Conservation (phyloP, 2,113 vertebrate species). For the Upupa epops region DNA sequence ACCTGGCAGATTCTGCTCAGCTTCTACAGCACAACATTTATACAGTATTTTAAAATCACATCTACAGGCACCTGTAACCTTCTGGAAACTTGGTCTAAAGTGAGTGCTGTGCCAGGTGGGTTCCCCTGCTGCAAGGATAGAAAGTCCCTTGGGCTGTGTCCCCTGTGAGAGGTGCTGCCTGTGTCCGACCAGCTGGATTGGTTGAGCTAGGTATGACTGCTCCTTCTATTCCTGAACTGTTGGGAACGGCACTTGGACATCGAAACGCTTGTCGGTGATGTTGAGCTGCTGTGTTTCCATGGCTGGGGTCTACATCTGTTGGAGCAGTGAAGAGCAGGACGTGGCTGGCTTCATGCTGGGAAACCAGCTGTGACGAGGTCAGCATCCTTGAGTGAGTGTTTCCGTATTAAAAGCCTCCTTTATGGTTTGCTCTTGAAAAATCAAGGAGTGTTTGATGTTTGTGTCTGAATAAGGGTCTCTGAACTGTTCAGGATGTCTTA, state of each 20-base stretch:
- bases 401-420: conserved; percentile 2
- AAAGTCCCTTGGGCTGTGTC: neutral
- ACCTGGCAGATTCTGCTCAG: no score
- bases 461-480: neutral
- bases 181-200: rapidly evolving
- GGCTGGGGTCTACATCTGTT: neutral
- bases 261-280: rapidly evolving
- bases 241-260: neutral
- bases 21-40: no score
- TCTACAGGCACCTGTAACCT: neutral
- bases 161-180: rapidly evolving
- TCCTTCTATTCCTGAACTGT: neutral
- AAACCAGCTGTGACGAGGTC: neutral
- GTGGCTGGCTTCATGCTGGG: neutral
- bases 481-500: neutral
- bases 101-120: rapidly evolving
- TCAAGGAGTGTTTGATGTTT: neutral
- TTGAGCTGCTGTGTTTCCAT: rapidly evolving
- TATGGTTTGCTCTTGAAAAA: neutral
- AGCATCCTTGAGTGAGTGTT: neutral
- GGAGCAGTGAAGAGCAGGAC: neutral
- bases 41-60: neutral
- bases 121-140: rapidly evolving
- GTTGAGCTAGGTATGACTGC: neutral
- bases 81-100: neutral